Percentiles rank a stretch among this genome's conserved stretches.
Evolutionary conservation across 2,113 vertebrate species (phyloP).

Genomic region (Aleadryas rufinucha): DNA sequence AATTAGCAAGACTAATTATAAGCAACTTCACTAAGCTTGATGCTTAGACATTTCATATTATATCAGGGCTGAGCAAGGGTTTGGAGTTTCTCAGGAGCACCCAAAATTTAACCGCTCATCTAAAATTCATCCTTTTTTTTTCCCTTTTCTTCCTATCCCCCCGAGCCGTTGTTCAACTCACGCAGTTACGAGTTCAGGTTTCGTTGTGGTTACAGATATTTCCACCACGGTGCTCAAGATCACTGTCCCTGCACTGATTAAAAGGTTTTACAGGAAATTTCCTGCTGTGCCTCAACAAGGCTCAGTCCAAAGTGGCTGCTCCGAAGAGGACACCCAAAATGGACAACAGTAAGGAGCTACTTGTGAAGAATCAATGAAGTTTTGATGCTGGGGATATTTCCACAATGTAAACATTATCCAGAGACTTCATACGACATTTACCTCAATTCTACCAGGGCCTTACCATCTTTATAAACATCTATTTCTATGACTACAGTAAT

Average conservation of each 20-base stretch:
- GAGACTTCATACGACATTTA: background rate
- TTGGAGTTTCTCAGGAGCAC: background rate
- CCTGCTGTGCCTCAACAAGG: rapidly evolving
- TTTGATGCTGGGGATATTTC: background rate
- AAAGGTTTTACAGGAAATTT: background rate
- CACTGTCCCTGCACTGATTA: background rate
- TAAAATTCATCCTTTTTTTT: background rate
- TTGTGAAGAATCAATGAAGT: background rate
- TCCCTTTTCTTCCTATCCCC: no score
- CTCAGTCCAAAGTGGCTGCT: background rate
- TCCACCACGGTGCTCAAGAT: background rate
- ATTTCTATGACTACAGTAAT: background rate
- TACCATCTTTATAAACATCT: background rate
- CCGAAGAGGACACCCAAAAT: rapidly evolving
- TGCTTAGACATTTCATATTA: background rate
- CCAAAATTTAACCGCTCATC: background rate
- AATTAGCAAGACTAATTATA: constrained; percentile 52
- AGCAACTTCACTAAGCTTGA: background rate
- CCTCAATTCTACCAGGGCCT: background rate
- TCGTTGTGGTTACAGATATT: background rate
- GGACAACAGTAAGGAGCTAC: background rate
- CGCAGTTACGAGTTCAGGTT: rapidly evolving
- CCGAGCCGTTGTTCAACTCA: background rate
- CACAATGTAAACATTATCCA: background rate
- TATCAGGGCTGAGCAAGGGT: background rate